Evolutionary conservation across 1,140 invertebrate species (phyloP).

Genomic region (Antheraea mylitta): DNA sequence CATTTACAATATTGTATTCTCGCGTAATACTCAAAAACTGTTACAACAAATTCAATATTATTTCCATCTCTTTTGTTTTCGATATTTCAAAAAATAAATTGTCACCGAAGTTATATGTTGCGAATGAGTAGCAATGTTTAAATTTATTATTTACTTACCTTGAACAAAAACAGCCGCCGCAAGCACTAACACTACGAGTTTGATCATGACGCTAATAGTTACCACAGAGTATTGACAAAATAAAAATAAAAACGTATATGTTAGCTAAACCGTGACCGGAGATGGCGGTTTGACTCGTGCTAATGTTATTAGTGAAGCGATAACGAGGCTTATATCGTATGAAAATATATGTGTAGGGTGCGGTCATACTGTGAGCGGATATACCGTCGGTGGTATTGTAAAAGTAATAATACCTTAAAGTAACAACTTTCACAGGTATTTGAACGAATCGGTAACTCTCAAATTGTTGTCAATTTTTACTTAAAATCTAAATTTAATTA

Average conservation of each 20-base stretch:
- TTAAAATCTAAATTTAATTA: too few relatives aligned
- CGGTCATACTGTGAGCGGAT: not conserved
- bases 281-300: slow-evolving; percentile 4
- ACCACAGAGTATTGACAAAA: slow-evolving; percentile 9
- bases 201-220: slow-evolving; percentile 28
- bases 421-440: not conserved
- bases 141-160: slow-evolving; percentile 28
- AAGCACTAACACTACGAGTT: slow-evolving; percentile 25
- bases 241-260: slow-evolving; percentile 9
- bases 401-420: not conserved
- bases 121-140: not conserved
- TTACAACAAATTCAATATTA: too few relatives aligned
- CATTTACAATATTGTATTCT: too few relatives aligned
- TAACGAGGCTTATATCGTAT: slow-evolving; percentile 10
- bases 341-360: not conserved
- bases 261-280: slow-evolving; percentile 5
- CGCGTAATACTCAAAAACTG: too few relatives aligned
- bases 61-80: too few relatives aligned
- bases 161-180: slow-evolving; percentile 26
- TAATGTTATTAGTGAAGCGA: slow-evolving; percentile 8
- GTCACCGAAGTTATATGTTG: not conserved
- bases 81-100: too few relatives aligned
- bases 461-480: too few relatives aligned
- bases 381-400: not conserved
- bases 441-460: not conserved